phyloP scores from a whole-genome alignment of 2,888 invertebrate genomes.

The Noctua fimbriata region DNA sequence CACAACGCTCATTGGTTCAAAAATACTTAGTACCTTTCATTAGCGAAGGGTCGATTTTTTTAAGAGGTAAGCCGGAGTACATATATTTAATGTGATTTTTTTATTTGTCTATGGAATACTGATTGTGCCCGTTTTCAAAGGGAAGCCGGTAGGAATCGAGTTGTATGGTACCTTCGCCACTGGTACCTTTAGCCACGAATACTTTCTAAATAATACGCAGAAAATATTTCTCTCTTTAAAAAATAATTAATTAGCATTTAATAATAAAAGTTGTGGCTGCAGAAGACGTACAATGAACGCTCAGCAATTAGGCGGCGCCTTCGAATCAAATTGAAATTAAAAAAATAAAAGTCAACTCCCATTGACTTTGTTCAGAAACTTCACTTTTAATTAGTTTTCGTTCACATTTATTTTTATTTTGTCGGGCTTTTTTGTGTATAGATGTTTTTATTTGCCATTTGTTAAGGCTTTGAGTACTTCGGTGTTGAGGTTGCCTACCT shows the following conservation, averaged over 20 bases:
- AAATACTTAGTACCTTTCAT: not conserved
- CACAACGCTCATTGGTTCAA: not conserved
- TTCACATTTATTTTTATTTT: conserved; percentile 11
- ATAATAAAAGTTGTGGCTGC: conserved; percentile 64
- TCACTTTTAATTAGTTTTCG: conserved; percentile 57
- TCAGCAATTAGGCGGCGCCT: conserved; percentile 54
- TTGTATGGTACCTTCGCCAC: no score
- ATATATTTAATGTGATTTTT: no score
- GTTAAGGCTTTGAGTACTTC: not conserved
- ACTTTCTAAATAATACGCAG: conserved; percentile 10
- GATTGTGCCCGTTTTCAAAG: no score
- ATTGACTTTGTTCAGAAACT: conserved; percentile 45
- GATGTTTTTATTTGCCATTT: conserved; percentile 23
- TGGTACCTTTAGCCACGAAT: not conserved
- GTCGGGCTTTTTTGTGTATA: conserved; percentile 16
- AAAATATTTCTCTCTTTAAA: conserved; percentile 30
- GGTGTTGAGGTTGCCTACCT: not conserved
- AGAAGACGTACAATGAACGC: conserved; percentile 63
- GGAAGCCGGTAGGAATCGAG: no score
- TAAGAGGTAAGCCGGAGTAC: no score
- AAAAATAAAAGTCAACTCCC: conserved; percentile 36
- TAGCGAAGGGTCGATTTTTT: no score
- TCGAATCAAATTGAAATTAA: conserved; percentile 52
- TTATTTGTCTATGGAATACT: no score
- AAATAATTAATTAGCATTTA: conserved; percentile 64